A percentile compares a stretch with the other conserved stretches of the same genome.
phyloP scores from a whole-genome alignment of 2,888 invertebrate genomes.

The Biston betularia region DNA sequence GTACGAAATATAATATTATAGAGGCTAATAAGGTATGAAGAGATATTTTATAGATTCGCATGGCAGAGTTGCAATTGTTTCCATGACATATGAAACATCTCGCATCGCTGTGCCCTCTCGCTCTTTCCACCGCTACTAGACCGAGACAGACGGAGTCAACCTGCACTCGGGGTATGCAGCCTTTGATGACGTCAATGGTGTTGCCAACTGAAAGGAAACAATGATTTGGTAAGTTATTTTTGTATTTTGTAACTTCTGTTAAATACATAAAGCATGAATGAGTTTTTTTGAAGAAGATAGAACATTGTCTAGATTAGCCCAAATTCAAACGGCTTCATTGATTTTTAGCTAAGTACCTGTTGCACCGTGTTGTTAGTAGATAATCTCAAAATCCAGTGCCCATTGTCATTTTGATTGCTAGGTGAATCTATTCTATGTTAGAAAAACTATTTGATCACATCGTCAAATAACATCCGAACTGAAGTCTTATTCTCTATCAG shows the following conservation, averaged over 20 bases:
- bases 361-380: too few relatives aligned
- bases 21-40: conserved; percentile 43
- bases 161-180: conserved; percentile 74
- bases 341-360: too few relatives aligned
- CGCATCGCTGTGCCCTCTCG: conserved; percentile 79
- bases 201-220: conserved; percentile 72
- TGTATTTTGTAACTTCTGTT: background rate
- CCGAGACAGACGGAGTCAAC: conserved; percentile 77
- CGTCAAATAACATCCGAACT: too few relatives aligned
- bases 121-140: conserved; percentile 73
- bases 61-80: conserved; percentile 73
- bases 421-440: too few relatives aligned
- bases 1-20: conserved; percentile 58
- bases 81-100: conserved; percentile 75
- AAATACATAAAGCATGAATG: too few relatives aligned
- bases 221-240: background rate
- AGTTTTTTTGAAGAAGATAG: too few relatives aligned
- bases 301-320: too few relatives aligned
- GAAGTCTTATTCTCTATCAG: too few relatives aligned
- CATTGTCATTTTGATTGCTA: too few relatives aligned
- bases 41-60: conserved; percentile 28
- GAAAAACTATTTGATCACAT: too few relatives aligned
- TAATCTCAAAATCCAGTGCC: too few relatives aligned
- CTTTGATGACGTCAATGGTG: conserved; percentile 75
- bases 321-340: too few relatives aligned